Evolutionary conservation across 2,113 vertebrate species (phyloP).

Genomic region (Periophthalmodon schlosseri): DNA sequence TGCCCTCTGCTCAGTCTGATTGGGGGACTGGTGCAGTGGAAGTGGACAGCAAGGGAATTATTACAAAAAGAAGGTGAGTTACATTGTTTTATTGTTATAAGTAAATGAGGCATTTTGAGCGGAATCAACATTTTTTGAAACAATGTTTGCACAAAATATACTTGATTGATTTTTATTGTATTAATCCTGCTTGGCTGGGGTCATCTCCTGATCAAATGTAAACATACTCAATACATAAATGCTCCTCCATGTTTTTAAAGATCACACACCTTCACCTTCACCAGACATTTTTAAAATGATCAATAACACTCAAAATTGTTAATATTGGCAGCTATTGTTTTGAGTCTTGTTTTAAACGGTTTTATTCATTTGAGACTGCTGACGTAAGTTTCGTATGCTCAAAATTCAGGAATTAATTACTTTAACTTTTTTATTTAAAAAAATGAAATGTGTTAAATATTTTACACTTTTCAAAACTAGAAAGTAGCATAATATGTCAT

Average conservation of each 20-base stretch:
- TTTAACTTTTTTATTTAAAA: not conserved
- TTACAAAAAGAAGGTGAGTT: constrained; percentile 78
- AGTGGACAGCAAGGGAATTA: constrained; percentile 76
- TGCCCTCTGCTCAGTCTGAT: constrained; percentile 78
- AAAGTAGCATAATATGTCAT: too few relatives aligned
- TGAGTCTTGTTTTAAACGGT: too few relatives aligned
- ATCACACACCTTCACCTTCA: too few relatives aligned
- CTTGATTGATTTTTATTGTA: too few relatives aligned
- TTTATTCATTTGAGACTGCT: too few relatives aligned
- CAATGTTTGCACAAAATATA: too few relatives aligned
- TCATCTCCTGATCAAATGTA: too few relatives aligned
- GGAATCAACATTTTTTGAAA: not conserved
- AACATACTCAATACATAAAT: not conserved
- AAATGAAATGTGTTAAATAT: too few relatives aligned
- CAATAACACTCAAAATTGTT: too few relatives aligned
- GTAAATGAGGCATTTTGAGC: not conserved
- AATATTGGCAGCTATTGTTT: not conserved
- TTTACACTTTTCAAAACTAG: too few relatives aligned
- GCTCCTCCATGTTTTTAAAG: not conserved
- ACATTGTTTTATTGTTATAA: not conserved
- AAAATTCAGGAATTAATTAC: not conserved
- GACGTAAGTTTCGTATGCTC: not conserved
- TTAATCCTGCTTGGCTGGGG: too few relatives aligned
- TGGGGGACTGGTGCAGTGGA: constrained; percentile 83
- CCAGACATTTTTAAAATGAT: not conserved